Base-by-base conservation (phyloP, 2,888 invertebrate species). In the Conchocele bisecta region DNA sequence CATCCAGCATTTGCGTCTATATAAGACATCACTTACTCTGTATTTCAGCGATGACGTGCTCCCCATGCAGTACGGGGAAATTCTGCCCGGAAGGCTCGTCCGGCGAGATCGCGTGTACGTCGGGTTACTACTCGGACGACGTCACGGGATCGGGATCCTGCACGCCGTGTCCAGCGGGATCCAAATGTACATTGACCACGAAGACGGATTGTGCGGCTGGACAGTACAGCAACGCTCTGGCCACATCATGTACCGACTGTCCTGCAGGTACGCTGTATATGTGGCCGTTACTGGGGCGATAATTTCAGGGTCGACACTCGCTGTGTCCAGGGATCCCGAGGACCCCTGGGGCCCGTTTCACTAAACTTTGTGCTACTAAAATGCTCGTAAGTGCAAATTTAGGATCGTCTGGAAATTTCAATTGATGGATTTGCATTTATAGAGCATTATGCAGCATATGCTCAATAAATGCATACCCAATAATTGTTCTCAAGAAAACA, bases 191-290 rank as follows among this genome's bases (percentile, higher is more conserved):
- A 3, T 51, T 71, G 33, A 82, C 84, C 0, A 79, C 77, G n/a
- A 50, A 63, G 6, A 77, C 75, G 4, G 75, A 57, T 26, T 88
- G 88, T 71, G 54, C 79, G 0, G 66, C 64, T 39, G 86, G 88
- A 2, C 78, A 75, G 1, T 87, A 86, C 75, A 85, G 85, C 6
- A 53, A 78, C 24, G 80, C 72, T 6, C 64, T 69, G 15, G 73
- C 75, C 9, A 75, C 75, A 0, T 63, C 73, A 5, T 87, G 88
- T 51, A 83, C 80, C 2, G 42, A 75, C 44, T 87, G 86, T 54
- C 85, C 83, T 11, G 83, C 85, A 46, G 87, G 87, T 85, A 57
- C 24, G n/a, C n/a, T n/a, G n/a, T n/a, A n/a, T n/a, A n/a, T n/a
- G n/a, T n/a, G n/a, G n/a, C n/a, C n/a, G n/a, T n/a, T n/a, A n/a